These are phyloP conservation scores for Spinibarbus caldwelli DNA, from an alignment of 2,797 vertebrate species.

Conservation along the genomic window DNA sequence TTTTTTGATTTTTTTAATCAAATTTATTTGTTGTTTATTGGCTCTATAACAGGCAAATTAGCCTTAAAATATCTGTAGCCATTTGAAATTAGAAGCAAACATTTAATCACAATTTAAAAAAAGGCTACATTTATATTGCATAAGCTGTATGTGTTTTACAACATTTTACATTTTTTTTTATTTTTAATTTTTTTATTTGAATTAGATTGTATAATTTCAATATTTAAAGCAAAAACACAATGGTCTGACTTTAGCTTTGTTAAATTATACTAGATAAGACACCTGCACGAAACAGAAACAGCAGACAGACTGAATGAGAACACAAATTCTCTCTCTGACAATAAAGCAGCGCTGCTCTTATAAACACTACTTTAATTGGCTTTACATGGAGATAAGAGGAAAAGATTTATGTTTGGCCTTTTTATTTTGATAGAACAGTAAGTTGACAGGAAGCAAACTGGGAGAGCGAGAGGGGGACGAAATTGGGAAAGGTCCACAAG, in stretches of 20 bases:
- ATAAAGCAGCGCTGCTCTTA: not conserved
- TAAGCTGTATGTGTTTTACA: too few relatives aligned
- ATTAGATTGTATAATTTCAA: not conserved
- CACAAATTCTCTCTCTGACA: not conserved
- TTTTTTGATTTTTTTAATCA: not conserved
- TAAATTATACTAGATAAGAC: not conserved
- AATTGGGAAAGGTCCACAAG: not conserved
- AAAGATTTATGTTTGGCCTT: not conserved
- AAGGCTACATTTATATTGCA: not conserved
- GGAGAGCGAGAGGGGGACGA: not conserved
- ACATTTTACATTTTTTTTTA: too few relatives aligned
- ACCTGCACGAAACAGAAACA: not conserved
- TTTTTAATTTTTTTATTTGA: not conserved
- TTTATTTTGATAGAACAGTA: not conserved
- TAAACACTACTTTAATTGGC: not conserved
- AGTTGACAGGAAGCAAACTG: not conserved
- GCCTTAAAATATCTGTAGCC: not conserved
- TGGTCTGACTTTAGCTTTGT: not conserved
- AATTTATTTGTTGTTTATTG: not conserved
- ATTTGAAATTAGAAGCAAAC: not conserved
- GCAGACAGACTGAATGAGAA: not conserved
- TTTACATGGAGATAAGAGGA: not conserved
- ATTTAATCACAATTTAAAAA: not conserved
- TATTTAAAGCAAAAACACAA: not conserved
- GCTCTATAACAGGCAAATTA: not conserved